Percentiles rank a stretch among this genome's conserved stretches.
These are phyloP conservation scores for Eristalinus aeneus DNA, from an alignment of 2,888 invertebrate genomes.

Conservation along the genomic window DNA sequence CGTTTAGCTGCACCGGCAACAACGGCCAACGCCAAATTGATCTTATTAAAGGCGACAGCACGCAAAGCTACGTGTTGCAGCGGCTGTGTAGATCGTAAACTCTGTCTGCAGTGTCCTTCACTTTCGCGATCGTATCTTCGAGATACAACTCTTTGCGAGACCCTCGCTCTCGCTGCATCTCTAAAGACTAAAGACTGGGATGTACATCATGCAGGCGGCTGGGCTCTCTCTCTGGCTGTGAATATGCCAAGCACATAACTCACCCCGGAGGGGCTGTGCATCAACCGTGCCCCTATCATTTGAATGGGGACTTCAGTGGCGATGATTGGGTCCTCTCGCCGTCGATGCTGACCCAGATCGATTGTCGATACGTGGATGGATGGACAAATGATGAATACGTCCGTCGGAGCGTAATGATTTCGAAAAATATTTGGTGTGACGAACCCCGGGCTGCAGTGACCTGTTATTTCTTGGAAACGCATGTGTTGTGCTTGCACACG, in stretches of 20 bases:
- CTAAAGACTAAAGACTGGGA: constrained; percentile 5
- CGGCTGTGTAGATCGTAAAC: constrained; percentile 65
- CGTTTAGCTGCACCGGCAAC: constrained; percentile 2
- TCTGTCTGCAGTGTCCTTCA: constrained; percentile 54
- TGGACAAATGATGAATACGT: constrained; percentile 15
- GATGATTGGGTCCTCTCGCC: constrained; percentile 21
- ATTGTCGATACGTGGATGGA: background rate
- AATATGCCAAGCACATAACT: constrained; percentile 33
- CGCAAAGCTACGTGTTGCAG: constrained; percentile 54
- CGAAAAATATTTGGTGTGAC: constrained; percentile 65
- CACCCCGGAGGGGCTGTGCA: constrained; percentile 37
- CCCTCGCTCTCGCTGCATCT: constrained; percentile 13
- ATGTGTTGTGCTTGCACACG: constrained; percentile 8
- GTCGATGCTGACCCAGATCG: constrained; percentile 54
- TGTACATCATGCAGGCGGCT: constrained; percentile 42
- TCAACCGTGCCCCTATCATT: constrained; percentile 17
- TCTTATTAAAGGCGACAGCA: constrained; percentile 66
- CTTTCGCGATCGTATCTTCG: constrained; percentile 52
- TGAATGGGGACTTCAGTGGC: background rate
- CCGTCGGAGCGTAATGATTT: constrained; percentile 48
- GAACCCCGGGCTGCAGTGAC: constrained; percentile 54
- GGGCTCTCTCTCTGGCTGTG: background rate
- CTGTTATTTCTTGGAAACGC: constrained; percentile 62
- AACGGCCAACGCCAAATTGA: constrained; percentile 41
- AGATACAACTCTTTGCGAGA: constrained; percentile 33